Conservation (phyloP, 1,140 invertebrate genomes). For the Stratiolaelaps scimitus region DNA sequence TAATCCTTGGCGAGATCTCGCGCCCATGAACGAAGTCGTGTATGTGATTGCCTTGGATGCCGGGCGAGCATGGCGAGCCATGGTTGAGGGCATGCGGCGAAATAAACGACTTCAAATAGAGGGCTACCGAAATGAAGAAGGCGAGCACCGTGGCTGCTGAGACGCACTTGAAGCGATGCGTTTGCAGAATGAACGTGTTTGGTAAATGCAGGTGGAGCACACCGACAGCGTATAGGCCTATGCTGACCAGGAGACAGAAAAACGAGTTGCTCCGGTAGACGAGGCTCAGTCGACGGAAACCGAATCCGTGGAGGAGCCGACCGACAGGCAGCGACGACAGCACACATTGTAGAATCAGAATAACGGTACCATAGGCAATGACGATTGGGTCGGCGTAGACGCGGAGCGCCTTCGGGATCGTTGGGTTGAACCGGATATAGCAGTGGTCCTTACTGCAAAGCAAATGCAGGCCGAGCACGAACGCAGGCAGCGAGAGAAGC, state of each 20-base stretch:
- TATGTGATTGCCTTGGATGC: neutral
- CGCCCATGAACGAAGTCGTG: slow-evolving; percentile 9
- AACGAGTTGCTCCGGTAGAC: neutral
- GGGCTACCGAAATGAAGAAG: neutral
- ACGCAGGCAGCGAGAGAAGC: neutral
- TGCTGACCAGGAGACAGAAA: neutral
- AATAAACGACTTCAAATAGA: neutral
- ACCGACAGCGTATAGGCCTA: neutral
- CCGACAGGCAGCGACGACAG: slow-evolving; percentile 1
- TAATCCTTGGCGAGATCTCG: slow-evolving; percentile 10
- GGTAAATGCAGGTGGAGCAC: neutral
- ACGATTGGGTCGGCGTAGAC: neutral
- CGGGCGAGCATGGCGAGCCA: neutral
- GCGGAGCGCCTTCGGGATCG: neutral
- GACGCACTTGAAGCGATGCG: neutral
- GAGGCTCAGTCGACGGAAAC: neutral
- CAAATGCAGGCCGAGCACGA: neutral
- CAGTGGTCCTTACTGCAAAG: neutral
- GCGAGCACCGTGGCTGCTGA: neutral
- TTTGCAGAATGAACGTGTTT: neutral
- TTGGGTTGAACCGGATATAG: neutral
- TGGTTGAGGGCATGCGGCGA: neutral
- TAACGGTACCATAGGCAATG: neutral
- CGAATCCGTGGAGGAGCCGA: neutral
- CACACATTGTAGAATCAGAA: neutral